Evolutionary conservation across 37 sponge, comb jelly and placozoan species (phyloP).

Genomic region (Chondrosia reniformis): DNA sequence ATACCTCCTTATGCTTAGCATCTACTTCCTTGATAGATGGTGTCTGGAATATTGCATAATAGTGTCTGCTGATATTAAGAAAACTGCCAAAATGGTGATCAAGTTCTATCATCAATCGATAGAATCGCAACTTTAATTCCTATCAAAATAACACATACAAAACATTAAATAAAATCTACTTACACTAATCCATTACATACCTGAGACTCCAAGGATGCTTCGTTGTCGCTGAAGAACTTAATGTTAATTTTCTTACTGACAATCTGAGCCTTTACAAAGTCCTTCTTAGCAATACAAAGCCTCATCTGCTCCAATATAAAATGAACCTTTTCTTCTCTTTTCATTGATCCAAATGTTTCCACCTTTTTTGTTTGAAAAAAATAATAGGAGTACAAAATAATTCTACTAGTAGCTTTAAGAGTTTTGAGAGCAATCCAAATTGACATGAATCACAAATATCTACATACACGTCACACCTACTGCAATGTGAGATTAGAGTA

Average conservation of each 20-base stretch:
- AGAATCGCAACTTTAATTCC: conserved; percentile 92
- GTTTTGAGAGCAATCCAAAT: background rate
- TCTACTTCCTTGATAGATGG: conserved; percentile 68
- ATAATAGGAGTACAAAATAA: too few species aligned
- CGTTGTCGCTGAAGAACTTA: conserved; percentile 67
- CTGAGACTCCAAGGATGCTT: background rate
- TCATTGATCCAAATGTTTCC: conserved; percentile 98
- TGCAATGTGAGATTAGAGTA: background rate
- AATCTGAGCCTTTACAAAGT: conserved; percentile 90
- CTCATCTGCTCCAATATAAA: conserved; percentile 98
- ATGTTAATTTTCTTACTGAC: conserved; percentile 95
- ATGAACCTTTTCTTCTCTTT: conserved; percentile 87
- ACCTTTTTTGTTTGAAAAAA: too few species aligned
- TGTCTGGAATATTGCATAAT: conserved; percentile 76
- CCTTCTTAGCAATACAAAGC: conserved; percentile 88
- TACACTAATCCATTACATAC: background rate
- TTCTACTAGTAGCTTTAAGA: too few species aligned
- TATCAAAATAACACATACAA: conserved; percentile 11
- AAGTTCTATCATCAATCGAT: conserved; percentile 82
- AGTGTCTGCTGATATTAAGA: conserved; percentile 85
- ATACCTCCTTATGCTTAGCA: conserved; percentile 75
- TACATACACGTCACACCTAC: background rate
- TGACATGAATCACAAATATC: background rate
- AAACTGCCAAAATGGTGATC: conserved; percentile 70
- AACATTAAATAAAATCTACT: background rate